Evolutionary conservation across 1,140 invertebrate genomes (phyloP).

Genomic region (Anastatus disparis): DNA sequence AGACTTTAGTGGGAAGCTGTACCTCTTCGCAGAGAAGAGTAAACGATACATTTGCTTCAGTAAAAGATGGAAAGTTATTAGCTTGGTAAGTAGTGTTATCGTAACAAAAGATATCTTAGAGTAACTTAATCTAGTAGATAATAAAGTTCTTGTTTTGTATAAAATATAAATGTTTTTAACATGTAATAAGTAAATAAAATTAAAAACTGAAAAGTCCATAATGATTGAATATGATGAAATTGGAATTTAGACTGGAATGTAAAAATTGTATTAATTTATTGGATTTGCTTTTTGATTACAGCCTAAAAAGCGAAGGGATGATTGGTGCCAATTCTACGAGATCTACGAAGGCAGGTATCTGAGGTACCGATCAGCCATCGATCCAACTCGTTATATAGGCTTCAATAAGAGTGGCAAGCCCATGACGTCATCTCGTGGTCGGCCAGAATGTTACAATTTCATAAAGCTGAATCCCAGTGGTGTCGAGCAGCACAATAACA

Average conservation of each 20-base stretch:
- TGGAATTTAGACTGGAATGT: background rate
- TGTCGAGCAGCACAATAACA: conserved; percentile 66
- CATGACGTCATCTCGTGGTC: conserved; percentile 60
- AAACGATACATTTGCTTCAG: conserved; percentile 71
- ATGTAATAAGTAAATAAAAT: too few relatives aligned
- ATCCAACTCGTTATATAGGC: conserved; percentile 63
- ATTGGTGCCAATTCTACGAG: conserved; percentile 69
- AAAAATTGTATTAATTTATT: background rate
- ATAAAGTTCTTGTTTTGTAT: too few relatives aligned
- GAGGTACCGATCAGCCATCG: conserved; percentile 65
- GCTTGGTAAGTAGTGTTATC: conserved; percentile 66
- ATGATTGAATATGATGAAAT: background rate
- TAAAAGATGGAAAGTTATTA: conserved; percentile 68
- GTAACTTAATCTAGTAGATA: too few relatives aligned
- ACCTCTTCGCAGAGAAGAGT: conserved; percentile 69
- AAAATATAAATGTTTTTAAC: too few relatives aligned
- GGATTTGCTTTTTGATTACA: conserved; percentile 49
- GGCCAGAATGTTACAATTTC: conserved; percentile 67
- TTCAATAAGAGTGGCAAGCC: conserved; percentile 67
- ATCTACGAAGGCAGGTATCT: conserved; percentile 66
- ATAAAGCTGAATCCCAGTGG: conserved; percentile 67
- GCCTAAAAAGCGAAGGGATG: conserved; percentile 62
- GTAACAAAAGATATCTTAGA: too few relatives aligned
- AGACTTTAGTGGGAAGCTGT: conserved; percentile 66
- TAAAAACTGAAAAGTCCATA: too few relatives aligned